phyloP scores from a whole-genome alignment of 2,113 vertebrate genomes.

The Entelurus aequoreus region DNA sequence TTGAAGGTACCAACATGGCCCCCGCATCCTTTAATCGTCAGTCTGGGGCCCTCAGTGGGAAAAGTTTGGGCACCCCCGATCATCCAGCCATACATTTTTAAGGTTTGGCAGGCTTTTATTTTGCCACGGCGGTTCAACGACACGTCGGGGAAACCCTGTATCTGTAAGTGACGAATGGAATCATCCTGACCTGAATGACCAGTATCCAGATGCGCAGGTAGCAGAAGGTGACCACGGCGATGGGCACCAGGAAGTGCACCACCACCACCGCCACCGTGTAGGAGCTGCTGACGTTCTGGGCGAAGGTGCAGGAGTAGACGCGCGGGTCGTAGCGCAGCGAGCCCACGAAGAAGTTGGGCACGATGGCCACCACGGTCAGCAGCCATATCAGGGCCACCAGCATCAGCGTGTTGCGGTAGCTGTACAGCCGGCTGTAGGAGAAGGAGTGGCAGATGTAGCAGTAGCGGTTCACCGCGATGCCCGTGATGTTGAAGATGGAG shows the following conservation, averaged over 20 bases:
- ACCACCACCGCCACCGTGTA: slow-evolving; percentile 81
- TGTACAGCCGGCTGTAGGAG: slow-evolving; percentile 79
- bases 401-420: slow-evolving; percentile 77
- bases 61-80: too few relatives aligned
- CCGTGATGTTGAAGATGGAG: slow-evolving; percentile 91
- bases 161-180: neutral
- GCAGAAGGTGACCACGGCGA: slow-evolving; percentile 84
- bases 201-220: slow-evolving; percentile 88
- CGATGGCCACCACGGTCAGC: slow-evolving; percentile 77
- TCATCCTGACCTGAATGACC: slow-evolving; percentile 76
- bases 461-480: slow-evolving; percentile 86
- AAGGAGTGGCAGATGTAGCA: slow-evolving; percentile 88
- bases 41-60: too few relatives aligned
- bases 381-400: slow-evolving; percentile 76
- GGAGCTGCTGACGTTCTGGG: slow-evolving; percentile 80
- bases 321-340: slow-evolving; percentile 84
- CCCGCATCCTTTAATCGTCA: too few relatives aligned
- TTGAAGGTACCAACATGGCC: too few relatives aligned
- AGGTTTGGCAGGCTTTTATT: too few relatives aligned
- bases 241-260: slow-evolving; percentile 87
- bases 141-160: too few relatives aligned
- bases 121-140: too few relatives aligned
- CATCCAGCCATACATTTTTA: too few relatives aligned
- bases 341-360: slow-evolving; percentile 85
- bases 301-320: slow-evolving; percentile 88